phyloP scores from a whole-genome alignment of 2,797 vertebrate species.

The Carduelis carduelis region DNA sequence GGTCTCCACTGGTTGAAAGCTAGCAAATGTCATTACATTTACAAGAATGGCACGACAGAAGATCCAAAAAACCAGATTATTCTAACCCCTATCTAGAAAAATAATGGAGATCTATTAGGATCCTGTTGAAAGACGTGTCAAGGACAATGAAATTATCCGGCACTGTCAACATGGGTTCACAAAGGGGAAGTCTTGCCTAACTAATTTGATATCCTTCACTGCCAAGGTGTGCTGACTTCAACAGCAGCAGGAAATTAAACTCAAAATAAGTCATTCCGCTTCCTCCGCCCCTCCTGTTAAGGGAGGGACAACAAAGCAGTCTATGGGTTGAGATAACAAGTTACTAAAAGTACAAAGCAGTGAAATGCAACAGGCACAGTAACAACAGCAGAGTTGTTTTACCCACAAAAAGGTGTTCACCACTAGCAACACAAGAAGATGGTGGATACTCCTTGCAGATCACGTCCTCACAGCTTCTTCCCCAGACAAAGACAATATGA shows the following conservation, averaged over 20 bases:
- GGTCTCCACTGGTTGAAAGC: background rate
- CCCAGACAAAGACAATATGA: background rate
- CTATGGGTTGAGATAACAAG: background rate
- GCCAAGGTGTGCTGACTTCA: background rate
- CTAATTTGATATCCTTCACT: background rate
- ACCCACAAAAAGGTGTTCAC: background rate
- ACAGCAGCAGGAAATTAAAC: background rate
- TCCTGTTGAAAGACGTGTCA: background rate
- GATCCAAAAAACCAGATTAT: background rate
- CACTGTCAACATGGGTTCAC: background rate
- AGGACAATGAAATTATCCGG: background rate
- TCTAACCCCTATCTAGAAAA: background rate
- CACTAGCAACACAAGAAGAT: background rate
- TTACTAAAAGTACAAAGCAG: background rate
- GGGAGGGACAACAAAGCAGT: background rate
- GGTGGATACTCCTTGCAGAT: no score
- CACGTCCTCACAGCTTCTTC: accelerated
- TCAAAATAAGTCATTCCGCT: background rate
- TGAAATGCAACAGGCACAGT: background rate
- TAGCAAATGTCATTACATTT: background rate
- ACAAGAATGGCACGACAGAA: background rate
- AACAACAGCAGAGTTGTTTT: background rate
- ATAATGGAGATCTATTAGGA: background rate
- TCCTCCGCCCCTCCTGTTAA: background rate
- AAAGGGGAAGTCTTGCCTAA: background rate